Evolutionary conservation across 2,888 invertebrate genomes (phyloP).

Genomic region (Campopleginae sp.): DNA sequence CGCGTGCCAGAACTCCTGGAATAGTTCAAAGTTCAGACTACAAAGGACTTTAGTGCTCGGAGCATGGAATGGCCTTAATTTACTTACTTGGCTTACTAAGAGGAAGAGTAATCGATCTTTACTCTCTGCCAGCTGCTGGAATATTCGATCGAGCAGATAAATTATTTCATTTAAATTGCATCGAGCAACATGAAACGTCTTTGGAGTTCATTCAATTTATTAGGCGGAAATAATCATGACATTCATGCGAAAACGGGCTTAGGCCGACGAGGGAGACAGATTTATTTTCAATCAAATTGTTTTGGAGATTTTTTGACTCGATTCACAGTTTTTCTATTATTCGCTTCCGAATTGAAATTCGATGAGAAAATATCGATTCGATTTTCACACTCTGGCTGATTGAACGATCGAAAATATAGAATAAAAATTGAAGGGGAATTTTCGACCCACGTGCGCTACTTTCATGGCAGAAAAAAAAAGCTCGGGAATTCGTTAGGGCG

Average conservation of each 20-base stretch:
- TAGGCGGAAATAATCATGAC: not conserved
- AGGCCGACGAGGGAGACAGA: not conserved
- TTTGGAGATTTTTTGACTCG: not conserved
- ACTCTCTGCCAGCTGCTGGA: conserved; percentile 6
- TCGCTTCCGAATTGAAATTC: not conserved
- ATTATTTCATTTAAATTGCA: not conserved
- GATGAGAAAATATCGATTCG: not conserved
- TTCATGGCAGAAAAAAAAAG: conserved; percentile 36
- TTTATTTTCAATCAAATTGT: not conserved
- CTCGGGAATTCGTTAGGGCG: conserved; percentile 69
- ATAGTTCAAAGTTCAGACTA: conserved; percentile 59
- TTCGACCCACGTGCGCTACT: conserved; percentile 6
- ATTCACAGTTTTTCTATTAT: not conserved
- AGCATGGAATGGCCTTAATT: conserved; percentile 49
- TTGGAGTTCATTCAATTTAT: not conserved
- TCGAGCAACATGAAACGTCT: not conserved
- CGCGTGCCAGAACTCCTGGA: conserved; percentile 56
- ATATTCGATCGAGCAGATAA: not conserved
- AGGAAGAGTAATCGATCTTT: conserved; percentile 55
- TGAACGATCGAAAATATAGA: conserved; percentile 10
- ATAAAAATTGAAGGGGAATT: not conserved
- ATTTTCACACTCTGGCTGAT: conserved; percentile 6
- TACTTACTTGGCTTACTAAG: conserved; percentile 41
- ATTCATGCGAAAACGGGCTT: not conserved
- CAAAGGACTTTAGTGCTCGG: conserved; percentile 51